Base-by-base conservation (phyloP, 2,888 invertebrate species). In the Holacanthella duospinosa region DNA sequence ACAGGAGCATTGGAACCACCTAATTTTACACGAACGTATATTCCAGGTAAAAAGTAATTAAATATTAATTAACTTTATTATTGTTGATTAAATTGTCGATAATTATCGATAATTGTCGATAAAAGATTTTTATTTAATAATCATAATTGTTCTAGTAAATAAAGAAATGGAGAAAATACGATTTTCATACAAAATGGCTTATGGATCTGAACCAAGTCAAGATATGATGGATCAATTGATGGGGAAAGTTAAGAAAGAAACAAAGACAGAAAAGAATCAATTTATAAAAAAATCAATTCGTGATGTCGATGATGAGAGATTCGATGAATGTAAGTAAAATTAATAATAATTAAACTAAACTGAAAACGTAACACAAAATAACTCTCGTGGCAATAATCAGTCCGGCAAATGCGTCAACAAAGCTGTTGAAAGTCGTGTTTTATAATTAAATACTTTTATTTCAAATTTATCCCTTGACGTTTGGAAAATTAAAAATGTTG, bases 131-230 rank as follows among this genome's bases (percentile, higher is more conserved):
- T 12, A 36, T 6, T 12, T 12, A 36, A 36, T 36, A 36, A 36
- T 36, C 16, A 12, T 36, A 12, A 36, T 12, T n/a, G 53, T 53
- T 53, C 21, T 24, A 57, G 57, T 27, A 6, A 57, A 57, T 21
- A 27, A 28, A 9, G 57, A 57, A 29, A 19, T 16, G 21, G 57
- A 57, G 29, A 57, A 57, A 29, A 29, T 25, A 3, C 57, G 57
- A 16, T 57, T 57, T 19, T 27, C 57, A 21, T 57, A 57, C 57
- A 57, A 57, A 57, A 57, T 57, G 57, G 57, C 57, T 2, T 57
- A 57, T 24, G 57, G 57, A 6, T 2, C 9, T 2, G 3, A 29
- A 28, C 57, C 57, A 3, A 57, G 29, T 29, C 3, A 2, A 16
- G 57, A 28, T n/a, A 9, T 29, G 24, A 27, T 57, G 29, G 29